Conservation (phyloP, 2,888 invertebrate genomes). For the Oxycera nigricornis region DNA sequence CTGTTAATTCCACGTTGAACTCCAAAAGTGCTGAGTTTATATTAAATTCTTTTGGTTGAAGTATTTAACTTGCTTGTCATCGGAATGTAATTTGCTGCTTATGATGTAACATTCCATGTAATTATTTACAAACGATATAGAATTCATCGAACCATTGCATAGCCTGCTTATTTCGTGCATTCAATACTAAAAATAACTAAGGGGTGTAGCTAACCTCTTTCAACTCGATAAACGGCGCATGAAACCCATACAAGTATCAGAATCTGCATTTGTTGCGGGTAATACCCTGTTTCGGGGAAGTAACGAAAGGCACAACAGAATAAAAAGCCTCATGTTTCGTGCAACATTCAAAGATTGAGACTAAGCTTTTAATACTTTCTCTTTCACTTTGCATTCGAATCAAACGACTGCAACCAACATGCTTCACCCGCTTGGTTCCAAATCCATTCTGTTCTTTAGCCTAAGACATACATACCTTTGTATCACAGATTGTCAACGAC, state of each 20-base stretch:
- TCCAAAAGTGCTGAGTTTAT: too few species aligned
- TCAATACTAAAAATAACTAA: too few species aligned
- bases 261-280: background rate
- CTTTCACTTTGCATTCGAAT: constrained; percentile 16
- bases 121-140: too few species aligned
- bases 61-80: too few species aligned
- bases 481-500: constrained; percentile 7
- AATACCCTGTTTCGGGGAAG: background rate
- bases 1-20: too few species aligned
- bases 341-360: constrained; percentile 7
- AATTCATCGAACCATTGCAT: too few species aligned
- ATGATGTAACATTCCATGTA: too few species aligned
- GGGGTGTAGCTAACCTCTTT: background rate
- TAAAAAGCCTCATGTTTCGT: background rate
- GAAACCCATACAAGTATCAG: background rate
- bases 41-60: too few species aligned
- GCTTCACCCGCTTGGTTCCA: background rate
- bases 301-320: background rate
- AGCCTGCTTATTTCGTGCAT: too few species aligned
- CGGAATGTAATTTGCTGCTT: too few species aligned
- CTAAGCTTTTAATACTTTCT: constrained; percentile 13
- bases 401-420: background rate
- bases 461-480: constrained; percentile 28
- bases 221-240: constrained; percentile 19
- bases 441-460: background rate